Percentiles rank a stretch among this genome's conserved stretches.
phyloP scores from a whole-genome alignment of 2,113 vertebrate genomes.

The Epinephelus lanceolatus region DNA sequence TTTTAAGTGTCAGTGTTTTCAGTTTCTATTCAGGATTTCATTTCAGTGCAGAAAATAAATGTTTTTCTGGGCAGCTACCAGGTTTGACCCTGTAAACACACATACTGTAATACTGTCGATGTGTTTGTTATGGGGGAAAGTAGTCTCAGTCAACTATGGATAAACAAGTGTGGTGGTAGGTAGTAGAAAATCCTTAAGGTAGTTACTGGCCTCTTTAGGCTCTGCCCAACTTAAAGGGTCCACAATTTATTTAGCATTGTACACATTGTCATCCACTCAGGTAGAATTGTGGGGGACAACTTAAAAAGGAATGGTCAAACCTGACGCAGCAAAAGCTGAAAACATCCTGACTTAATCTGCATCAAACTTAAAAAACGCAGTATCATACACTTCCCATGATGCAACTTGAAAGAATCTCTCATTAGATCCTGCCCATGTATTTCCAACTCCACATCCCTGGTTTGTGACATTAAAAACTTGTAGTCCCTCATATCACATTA shows the following conservation, averaged over 20 bases:
- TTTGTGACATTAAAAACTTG: too few species aligned
- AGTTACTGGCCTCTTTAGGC: neutral
- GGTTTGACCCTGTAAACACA: neutral
- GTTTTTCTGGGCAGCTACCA: neutral
- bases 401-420: neutral
- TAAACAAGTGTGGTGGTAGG: neutral
- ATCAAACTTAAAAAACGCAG: neutral
- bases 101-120: neutral
- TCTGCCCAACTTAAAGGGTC: neutral
- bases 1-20: neutral
- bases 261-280: neutral
- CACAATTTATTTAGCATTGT: neutral
- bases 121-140: neutral
- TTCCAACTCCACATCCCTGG: too few species aligned
- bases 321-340: neutral
- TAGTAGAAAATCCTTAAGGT: neutral
- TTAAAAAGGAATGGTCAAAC: neutral
- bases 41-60: neutral
- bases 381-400: neutral
- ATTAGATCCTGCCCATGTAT: too few species aligned
- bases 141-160: neutral
- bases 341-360: neutral
- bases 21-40: neutral
- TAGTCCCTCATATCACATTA: too few species aligned
- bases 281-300: neutral